Percentiles rank a stretch among this genome's conserved stretches.
Conservation (phyloP, 2,113 vertebrate genomes). For the Trogon surrucura region DNA sequence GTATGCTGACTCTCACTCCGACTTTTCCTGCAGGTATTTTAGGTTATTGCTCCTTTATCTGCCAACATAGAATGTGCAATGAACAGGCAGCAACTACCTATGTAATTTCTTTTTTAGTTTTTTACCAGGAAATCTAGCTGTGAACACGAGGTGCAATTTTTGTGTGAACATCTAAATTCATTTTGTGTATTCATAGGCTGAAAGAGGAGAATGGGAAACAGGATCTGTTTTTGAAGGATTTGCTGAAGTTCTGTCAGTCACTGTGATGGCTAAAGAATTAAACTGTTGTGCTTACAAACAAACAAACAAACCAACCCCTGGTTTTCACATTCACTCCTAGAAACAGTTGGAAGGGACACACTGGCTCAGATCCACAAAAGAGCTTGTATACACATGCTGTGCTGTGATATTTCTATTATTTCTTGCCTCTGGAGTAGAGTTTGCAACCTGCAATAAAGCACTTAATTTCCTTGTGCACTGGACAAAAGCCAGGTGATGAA, state of each 20-base stretch:
- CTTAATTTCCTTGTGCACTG: neutral
- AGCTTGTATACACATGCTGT: neutral
- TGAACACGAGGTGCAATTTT: neutral
- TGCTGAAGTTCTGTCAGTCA: constrained; percentile 5
- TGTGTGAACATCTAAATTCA: neutral
- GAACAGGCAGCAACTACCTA: neutral
- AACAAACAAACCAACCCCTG: neutral
- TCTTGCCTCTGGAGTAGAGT: neutral
- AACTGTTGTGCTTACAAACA: neutral
- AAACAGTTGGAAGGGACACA: neutral
- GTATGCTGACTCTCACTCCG: neutral
- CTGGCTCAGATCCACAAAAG: neutral
- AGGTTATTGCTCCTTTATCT: neutral
- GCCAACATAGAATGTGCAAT: neutral
- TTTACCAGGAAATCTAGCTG: neutral
- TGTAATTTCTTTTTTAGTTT: neutral
- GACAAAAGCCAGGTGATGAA: neutral
- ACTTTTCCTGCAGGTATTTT: neutral
- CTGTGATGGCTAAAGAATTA: neutral
- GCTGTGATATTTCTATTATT: neutral
- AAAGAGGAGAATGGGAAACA: neutral
- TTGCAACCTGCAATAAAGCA: neutral
- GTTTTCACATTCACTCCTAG: neutral
- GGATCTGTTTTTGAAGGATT: neutral
- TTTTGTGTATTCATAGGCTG: neutral